Conservation (phyloP, 2,888 invertebrate genomes). For the Papilio gigon region DNA sequence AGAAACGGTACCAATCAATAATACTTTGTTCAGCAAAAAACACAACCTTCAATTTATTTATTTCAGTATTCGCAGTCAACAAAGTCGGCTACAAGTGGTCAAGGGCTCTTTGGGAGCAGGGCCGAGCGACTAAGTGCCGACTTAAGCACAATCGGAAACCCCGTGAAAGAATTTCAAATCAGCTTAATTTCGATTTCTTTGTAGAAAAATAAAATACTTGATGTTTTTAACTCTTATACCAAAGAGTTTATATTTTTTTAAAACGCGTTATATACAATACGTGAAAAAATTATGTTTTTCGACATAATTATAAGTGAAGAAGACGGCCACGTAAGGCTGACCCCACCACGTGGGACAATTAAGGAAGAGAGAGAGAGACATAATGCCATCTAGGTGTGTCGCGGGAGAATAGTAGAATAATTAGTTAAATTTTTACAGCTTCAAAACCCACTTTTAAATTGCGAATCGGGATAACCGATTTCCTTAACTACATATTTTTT, state of each 20-base stretch:
- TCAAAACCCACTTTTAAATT: too few species aligned
- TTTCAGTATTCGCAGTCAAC: constrained; percentile 14
- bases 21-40: constrained; percentile 6
- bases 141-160: constrained; percentile 28
- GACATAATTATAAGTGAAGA: too few species aligned
- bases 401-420: too few species aligned
- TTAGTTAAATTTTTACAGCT: too few species aligned
- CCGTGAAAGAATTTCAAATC: constrained; percentile 36
- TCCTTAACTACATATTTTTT: too few species aligned
- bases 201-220: background rate
- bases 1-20: constrained; percentile 25
- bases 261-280: background rate
- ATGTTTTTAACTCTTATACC: background rate
- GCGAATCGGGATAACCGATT: too few species aligned
- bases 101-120: constrained; percentile 30
- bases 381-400: too few species aligned
- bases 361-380: too few species aligned
- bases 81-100: constrained; percentile 27
- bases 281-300: too few species aligned
- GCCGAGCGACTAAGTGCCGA: constrained; percentile 35
- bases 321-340: too few species aligned
- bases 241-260: background rate
- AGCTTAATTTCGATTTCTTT: constrained; percentile 14
- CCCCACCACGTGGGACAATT: too few species aligned
- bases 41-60: constrained; percentile 27